These are phyloP conservation scores for Anas flavirostris DNA, from an alignment of 2,797 vertebrate genomes.

Conservation along the genomic window DNA sequence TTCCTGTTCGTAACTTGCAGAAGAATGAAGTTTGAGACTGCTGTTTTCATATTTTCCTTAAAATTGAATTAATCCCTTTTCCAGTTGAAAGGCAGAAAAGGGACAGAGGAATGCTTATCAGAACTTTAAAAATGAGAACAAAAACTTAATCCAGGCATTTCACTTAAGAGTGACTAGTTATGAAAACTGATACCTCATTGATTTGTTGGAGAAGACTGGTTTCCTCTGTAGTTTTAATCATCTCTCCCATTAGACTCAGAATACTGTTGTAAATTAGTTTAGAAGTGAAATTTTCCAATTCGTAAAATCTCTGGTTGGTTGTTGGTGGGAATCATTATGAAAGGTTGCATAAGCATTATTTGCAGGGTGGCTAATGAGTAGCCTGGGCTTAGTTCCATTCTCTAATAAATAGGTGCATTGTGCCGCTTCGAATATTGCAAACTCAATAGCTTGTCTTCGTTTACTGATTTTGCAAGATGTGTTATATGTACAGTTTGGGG, in stretches of 20 bases:
- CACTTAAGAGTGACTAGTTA: neutral
- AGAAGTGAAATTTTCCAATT: slow-evolving; percentile 44
- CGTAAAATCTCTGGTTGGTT: slow-evolving; percentile 8
- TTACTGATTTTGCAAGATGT: slow-evolving; percentile 34
- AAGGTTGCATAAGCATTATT: slow-evolving; percentile 56
- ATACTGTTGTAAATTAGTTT: slow-evolving; percentile 38
- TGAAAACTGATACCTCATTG: neutral
- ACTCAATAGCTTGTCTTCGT: slow-evolving; percentile 19
- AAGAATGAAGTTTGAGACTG: neutral
- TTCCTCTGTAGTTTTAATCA: slow-evolving; percentile 12
- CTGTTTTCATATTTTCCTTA: slow-evolving; percentile 5
- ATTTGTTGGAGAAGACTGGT: neutral
- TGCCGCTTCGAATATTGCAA: slow-evolving; percentile 32
- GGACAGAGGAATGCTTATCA: neutral
- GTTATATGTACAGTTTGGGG: neutral
- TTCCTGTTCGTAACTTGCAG: neutral
- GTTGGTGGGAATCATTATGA: slow-evolving; percentile 26
- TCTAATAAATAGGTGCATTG: slow-evolving; percentile 54
- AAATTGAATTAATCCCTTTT: neutral
- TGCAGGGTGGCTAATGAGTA: slow-evolving; percentile 37
- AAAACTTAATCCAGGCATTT: neutral
- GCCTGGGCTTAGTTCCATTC: slow-evolving; percentile 48
- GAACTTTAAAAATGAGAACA: neutral
- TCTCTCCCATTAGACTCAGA: neutral
- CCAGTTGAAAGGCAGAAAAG: neutral